Evolutionary conservation across 1,140 invertebrate species (phyloP), one percentile per base, ranked within the genome.

Genomic region (Pomacea maculata): DNA sequence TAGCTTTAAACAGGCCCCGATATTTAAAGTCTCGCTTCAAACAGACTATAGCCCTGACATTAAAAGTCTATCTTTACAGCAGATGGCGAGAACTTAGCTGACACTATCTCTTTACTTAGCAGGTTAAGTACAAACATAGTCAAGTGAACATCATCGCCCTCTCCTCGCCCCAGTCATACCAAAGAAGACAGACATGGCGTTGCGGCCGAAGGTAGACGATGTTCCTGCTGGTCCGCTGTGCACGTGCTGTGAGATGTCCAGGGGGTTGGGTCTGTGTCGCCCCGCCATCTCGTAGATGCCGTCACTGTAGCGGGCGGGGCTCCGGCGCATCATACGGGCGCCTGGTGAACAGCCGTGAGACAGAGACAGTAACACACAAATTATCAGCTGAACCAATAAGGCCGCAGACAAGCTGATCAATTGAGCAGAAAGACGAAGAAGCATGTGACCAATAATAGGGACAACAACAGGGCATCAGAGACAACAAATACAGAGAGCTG

Each of bases 131-230:
- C 34, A 45, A 45, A 45, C 6, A 45, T 45, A 45, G 17, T 65
- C 64, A 65, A 65, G n/a, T 19, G 64, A n/a, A 65, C 64, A 65
- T 65, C 64, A 65, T 7, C 6, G 34, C 34, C 34, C 34, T 45
- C 34, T 45, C 34, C 34, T 45, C 34, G 25, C 34, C 2, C 34
- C 6, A 45, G 45, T 89, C 93, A 94, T 92, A 97, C 96, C 97
- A 90, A 99, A 99, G 91, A 99, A 99, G 14, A 97, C 97, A 57
- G 99, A 94, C 80, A 99, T 92, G 0, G 97, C 97, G 1, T 98
- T 99, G 67, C 97, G 92, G 91, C 98, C 98, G 78, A 94, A 94
- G 55, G 94, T 91, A 0, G 97, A 99, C 0, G 95, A 94, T 64
- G 97, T 91, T 0, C 98, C 98, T 89, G 98, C 96, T 72, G 95